A percentile compares a stretch with the other conserved stretches of the same genome.
phyloP scores from a whole-genome alignment of 2,888 invertebrate genomes.

The Phaedon cochleariae region DNA sequence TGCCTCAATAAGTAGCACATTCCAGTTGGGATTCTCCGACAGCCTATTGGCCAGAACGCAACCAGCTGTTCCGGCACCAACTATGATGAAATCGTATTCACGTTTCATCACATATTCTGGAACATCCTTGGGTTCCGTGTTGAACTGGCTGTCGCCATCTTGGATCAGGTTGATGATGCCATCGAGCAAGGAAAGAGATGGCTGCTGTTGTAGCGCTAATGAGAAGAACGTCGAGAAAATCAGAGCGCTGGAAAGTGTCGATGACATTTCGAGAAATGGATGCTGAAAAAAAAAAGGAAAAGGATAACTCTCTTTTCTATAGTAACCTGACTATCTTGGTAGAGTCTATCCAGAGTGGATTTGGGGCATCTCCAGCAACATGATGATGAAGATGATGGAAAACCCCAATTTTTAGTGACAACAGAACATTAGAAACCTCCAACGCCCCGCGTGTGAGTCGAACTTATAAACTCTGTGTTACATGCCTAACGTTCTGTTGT shows the following conservation, averaged over 20 bases:
- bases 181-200: constrained; percentile 52
- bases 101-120: constrained; percentile 62
- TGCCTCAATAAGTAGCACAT: constrained; percentile 77
- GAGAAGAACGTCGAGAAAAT: constrained; percentile 24
- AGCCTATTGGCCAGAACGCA: constrained; percentile 79
- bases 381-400: too few species aligned
- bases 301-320: not conserved
- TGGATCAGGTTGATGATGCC: constrained; percentile 66
- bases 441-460: too few species aligned
- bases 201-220: constrained; percentile 18
- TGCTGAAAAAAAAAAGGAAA: not conserved
- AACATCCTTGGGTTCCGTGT: constrained; percentile 67
- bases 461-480: too few species aligned
- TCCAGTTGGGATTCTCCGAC: constrained; percentile 74
- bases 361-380: too few species aligned
- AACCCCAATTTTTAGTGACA: too few species aligned
- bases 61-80: constrained; percentile 85
- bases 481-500: too few species aligned
- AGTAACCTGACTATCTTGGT: too few species aligned
- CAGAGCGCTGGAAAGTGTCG: constrained; percentile 4
- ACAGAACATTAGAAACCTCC: too few species aligned
- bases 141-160: constrained; percentile 65
- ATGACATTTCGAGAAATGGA: not conserved
- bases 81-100: constrained; percentile 79
- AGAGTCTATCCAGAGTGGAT: too few species aligned